Conservation (phyloP, 2,113 vertebrate species). For the Osmerus mordax region DNA sequence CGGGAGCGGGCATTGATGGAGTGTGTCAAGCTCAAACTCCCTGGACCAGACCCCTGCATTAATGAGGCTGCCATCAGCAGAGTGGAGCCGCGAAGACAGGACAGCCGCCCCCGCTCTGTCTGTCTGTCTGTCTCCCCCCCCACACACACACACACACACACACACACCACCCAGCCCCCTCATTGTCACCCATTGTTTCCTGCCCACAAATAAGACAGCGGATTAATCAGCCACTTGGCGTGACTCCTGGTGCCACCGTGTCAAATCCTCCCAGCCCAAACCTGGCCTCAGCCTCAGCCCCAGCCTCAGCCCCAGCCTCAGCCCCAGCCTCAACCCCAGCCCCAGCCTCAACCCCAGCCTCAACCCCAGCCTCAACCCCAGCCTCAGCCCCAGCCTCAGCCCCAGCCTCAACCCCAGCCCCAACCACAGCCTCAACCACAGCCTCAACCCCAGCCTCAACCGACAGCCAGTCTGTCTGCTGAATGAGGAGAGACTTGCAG, state of each 20-base stretch:
- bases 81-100: slow-evolving; percentile 55
- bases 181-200: slow-evolving; percentile 62
- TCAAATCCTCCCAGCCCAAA: slow-evolving; percentile 45
- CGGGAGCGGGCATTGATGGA: slow-evolving; percentile 50
- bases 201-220: slow-evolving; percentile 57
- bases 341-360: too few relatives aligned
- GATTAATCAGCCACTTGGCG: slow-evolving; percentile 68
- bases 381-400: too few relatives aligned
- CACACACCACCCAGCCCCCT: slow-evolving; percentile 39
- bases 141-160: too few relatives aligned
- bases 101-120: slow-evolving; percentile 33
- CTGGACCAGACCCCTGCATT: slow-evolving; percentile 65
- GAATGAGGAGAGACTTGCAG: too few relatives aligned
- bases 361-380: too few relatives aligned
- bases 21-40: slow-evolving; percentile 52
- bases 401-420: too few relatives aligned
- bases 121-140: slow-evolving; percentile 36
- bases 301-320: too few relatives aligned
- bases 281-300: slow-evolving; percentile 36
- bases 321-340: too few relatives aligned
- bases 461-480: too few relatives aligned
- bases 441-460: too few relatives aligned
- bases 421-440: too few relatives aligned
- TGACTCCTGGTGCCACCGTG: slow-evolving; percentile 38
- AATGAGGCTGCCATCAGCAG: slow-evolving; percentile 65